Percentiles rank a stretch among this genome's conserved stretches.
Conservation (phyloP, 1,140 invertebrate species). For the Neodiprion virginianus region DNA sequence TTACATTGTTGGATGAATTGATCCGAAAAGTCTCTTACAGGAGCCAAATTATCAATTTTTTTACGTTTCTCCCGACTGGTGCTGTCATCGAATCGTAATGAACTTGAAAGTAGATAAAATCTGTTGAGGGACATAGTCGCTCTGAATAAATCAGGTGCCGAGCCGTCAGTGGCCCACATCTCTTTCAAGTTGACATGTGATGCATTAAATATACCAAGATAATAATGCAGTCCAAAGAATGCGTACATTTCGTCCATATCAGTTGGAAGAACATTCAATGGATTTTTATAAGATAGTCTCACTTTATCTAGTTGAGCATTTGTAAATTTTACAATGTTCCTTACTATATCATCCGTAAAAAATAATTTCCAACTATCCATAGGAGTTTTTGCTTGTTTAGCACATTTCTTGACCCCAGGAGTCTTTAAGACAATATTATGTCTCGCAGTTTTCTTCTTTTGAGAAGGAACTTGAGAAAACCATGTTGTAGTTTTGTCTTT, state of each 20-base stretch:
- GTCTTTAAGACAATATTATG: neutral
- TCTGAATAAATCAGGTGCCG: constrained; percentile 19
- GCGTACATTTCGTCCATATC: constrained; percentile 27
- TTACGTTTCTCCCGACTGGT: neutral
- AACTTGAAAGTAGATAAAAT: constrained; percentile 20
- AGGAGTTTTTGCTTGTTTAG: constrained; percentile 9
- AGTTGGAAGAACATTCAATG: neutral
- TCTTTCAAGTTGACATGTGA: constrained; percentile 11
- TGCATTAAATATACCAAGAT: constrained; percentile 21
- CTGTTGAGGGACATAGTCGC: constrained; percentile 19
- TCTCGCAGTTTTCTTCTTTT: too few relatives aligned
- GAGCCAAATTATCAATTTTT: constrained; percentile 43
- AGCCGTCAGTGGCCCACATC: constrained; percentile 12
- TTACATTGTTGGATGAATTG: constrained; percentile 45
- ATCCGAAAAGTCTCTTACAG: constrained; percentile 47
- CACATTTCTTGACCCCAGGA: constrained; percentile 9
- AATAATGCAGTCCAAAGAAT: constrained; percentile 32
- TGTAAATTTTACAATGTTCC: constrained; percentile 22
- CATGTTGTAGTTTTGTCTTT: too few relatives aligned
- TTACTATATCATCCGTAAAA: constrained; percentile 6
- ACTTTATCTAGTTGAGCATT: constrained; percentile 21
- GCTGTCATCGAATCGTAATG: constrained; percentile 25
- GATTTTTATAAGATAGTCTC: neutral
- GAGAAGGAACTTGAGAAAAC: too few relatives aligned
- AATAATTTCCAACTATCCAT: constrained; percentile 12